Conservation (phyloP, 2,888 invertebrate species). For the Parnassius orleans region DNA sequence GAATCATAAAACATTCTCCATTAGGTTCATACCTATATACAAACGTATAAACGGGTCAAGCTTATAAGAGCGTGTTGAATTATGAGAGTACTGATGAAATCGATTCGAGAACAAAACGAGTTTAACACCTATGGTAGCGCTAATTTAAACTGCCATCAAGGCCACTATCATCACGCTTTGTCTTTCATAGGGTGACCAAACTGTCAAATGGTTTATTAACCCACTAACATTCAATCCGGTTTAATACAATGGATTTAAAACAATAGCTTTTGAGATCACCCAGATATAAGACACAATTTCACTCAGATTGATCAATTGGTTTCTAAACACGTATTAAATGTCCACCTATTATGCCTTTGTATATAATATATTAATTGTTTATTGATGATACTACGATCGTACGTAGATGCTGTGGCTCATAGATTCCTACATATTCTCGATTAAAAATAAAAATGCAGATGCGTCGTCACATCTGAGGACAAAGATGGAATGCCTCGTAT, state of each 20-base stretch:
- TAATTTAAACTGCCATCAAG: constrained; percentile 28
- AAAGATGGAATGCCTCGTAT: no score
- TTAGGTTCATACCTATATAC: no score
- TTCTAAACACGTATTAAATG: constrained; percentile 6
- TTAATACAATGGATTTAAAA: constrained; percentile 30
- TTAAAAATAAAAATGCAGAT: no score
- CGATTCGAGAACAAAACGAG: constrained; percentile 12
- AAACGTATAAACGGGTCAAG: no score
- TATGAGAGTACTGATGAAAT: neutral
- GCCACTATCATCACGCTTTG: constrained; percentile 33
- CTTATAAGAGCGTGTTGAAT: no score
- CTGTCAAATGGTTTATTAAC: constrained; percentile 37
- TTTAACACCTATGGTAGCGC: constrained; percentile 19
- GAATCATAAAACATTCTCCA: no score
- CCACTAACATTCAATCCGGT: constrained; percentile 37
- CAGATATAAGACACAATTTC: constrained; percentile 19
- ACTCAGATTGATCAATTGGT: constrained; percentile 6
- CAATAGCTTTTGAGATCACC: constrained; percentile 22
- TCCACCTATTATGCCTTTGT: neutral
- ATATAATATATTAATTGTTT: no score
- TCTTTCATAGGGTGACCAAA: constrained; percentile 21
- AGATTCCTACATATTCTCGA: no score
- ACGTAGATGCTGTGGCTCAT: no score
- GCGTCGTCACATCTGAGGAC: no score
- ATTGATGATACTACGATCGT: no score